Conservation (phyloP, 2,888 invertebrate genomes). For the Matsumyia berberina region DNA sequence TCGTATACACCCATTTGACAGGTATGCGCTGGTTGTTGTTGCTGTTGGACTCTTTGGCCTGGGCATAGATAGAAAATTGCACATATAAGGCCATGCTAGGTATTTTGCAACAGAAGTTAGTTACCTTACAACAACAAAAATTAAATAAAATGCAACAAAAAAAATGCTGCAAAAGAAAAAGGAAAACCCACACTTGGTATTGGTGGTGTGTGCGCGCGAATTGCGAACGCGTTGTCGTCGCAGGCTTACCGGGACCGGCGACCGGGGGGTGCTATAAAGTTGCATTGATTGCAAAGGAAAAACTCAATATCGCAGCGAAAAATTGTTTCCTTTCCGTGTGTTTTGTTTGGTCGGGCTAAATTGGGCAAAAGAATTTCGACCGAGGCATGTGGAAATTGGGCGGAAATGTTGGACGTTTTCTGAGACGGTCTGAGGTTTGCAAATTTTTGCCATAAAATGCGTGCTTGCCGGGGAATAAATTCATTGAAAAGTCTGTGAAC, state of each 20-base stretch:
- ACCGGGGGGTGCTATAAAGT: slow-evolving; percentile 26
- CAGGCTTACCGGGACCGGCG: too few relatives aligned
- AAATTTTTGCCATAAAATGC: too few relatives aligned
- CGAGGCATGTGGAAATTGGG: slow-evolving; percentile 64
- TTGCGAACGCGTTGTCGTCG: slow-evolving; percentile 39
- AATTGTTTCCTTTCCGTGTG: too few relatives aligned
- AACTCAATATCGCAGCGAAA: slow-evolving; percentile 57
- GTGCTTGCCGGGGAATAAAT: too few relatives aligned
- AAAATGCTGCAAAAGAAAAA: slow-evolving; percentile 17
- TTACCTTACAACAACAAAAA: slow-evolving; percentile 69
- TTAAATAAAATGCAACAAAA: slow-evolving; percentile 44
- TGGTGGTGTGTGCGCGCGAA: slow-evolving; percentile 54
- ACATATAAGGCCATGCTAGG: slow-evolving; percentile 65
- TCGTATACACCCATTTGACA: slow-evolving; percentile 76
- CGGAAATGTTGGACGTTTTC: slow-evolving; percentile 51
- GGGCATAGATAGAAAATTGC: slow-evolving; percentile 72
- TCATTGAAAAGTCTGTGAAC: too few relatives aligned
- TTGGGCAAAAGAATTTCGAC: slow-evolving; percentile 46
- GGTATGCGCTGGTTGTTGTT: slow-evolving; percentile 69
- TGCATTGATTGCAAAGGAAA: slow-evolving; percentile 68
- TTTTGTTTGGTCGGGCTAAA: slow-evolving; percentile 14
- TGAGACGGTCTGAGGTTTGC: background rate
- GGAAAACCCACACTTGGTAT: slow-evolving; percentile 53
- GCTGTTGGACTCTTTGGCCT: slow-evolving; percentile 56
- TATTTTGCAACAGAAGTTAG: slow-evolving; percentile 74